Conservation (phyloP, 64 coral and sea anemone genomes). For the Montipora foliosa region DNA sequence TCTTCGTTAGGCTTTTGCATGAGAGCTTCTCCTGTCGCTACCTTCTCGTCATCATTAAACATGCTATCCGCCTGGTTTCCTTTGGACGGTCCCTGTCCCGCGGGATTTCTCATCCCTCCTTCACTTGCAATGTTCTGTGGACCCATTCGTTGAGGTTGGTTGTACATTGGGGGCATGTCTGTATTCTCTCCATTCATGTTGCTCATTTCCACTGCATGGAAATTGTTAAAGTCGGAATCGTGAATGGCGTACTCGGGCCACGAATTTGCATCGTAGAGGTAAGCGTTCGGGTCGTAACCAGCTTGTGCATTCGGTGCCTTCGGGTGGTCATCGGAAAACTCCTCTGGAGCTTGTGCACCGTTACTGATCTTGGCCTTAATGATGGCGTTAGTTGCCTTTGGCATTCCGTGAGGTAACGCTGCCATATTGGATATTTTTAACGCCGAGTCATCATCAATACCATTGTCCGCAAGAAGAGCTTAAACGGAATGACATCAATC, state of each 20-base stretch:
- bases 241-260: slow-evolving; percentile 95
- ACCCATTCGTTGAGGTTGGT: neutral
- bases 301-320: slow-evolving; percentile 25
- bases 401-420: slow-evolving; percentile 47
- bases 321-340: neutral
- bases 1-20: neutral
- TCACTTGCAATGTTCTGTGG: slow-evolving; percentile 4
- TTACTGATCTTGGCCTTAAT: slow-evolving; percentile 68
- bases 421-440: slow-evolving; percentile 91
- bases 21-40: neutral
- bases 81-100: neutral
- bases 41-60: slow-evolving; percentile 1
- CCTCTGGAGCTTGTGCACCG: slow-evolving; percentile 11
- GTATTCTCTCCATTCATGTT: slow-evolving; percentile 46
- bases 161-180: slow-evolving; percentile 37
- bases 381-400: neutral
- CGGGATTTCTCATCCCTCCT: neutral
- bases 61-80: neutral
- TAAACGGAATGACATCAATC: neutral
- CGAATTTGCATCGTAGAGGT: slow-evolving; percentile 79
- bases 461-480: slow-evolving; percentile 91
- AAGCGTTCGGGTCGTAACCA: slow-evolving; percentile 70
- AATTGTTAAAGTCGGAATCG: slow-evolving; percentile 81
- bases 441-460: slow-evolving; percentile 92
- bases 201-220: slow-evolving; percentile 38